phyloP scores from a whole-genome alignment of 1,140 invertebrate genomes.

The Drosophila nebulosa region DNA sequence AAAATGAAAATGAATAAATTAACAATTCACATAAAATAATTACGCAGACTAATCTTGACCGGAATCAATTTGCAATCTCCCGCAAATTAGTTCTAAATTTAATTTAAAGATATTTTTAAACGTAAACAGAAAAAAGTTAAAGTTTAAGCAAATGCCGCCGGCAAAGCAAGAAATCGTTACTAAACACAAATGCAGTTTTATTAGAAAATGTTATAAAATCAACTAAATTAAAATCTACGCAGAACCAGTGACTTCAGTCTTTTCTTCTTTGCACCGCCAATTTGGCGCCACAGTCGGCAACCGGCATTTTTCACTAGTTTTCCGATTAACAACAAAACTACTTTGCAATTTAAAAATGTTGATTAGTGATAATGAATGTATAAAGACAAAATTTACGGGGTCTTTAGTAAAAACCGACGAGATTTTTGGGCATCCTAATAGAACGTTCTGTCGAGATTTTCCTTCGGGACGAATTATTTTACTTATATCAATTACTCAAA shows the following conservation, averaged over 20 bases:
- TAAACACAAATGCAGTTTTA: not conserved
- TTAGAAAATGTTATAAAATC: too few species aligned
- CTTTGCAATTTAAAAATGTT: too few species aligned
- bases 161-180: not conserved
- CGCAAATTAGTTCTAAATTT: not conserved
- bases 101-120: not conserved
- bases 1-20: not conserved
- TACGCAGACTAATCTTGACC: not conserved
- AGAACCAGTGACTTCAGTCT: too few species aligned
- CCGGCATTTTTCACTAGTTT: not conserved
- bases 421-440: too few species aligned
- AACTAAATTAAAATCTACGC: too few species aligned
- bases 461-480: too few species aligned
- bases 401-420: too few species aligned
- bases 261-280: not conserved
- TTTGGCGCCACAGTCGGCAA: not conserved
- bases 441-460: too few species aligned
- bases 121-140: not conserved
- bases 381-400: too few species aligned
- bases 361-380: too few species aligned
- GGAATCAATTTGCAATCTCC: not conserved
- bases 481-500: too few species aligned
- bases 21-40: not conserved
- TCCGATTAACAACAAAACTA: not conserved
- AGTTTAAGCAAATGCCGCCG: not conserved